A percentile compares a stretch with the other conserved stretches of the same genome.
Conservation (phyloP, 2,888 invertebrate genomes). For the Amaurobius ferox region DNA sequence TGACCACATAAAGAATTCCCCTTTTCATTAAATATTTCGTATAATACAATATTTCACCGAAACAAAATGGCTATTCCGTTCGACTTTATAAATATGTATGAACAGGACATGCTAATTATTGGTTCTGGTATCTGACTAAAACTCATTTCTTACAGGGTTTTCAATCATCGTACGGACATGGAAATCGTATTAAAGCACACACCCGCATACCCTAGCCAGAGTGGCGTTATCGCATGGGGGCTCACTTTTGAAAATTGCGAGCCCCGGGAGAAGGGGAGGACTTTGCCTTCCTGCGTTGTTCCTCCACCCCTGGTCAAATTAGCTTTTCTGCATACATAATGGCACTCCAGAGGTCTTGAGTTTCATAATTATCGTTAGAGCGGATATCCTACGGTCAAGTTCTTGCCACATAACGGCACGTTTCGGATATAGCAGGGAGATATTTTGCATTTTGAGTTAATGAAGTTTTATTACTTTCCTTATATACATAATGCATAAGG, state of each 20-base stretch:
- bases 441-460: too few relatives aligned
- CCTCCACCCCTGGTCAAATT: conserved; percentile 29
- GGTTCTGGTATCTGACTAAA: background rate
- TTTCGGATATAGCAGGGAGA: too few relatives aligned
- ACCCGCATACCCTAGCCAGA: too few relatives aligned
- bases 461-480: too few relatives aligned
- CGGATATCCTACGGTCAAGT: background rate
- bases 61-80: too few relatives aligned
- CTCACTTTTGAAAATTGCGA: background rate
- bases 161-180: conserved; percentile 1
- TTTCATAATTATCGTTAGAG: conserved; percentile 6
- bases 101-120: too few relatives aligned
- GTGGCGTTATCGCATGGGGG: background rate
- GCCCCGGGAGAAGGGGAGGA: background rate
- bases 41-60: too few relatives aligned
- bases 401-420: background rate
- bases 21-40: too few relatives aligned
- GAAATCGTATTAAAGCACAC: background rate
- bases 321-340: conserved; percentile 39
- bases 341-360: background rate
- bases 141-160: background rate
- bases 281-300: background rate
- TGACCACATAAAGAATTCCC: too few relatives aligned
- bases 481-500: too few relatives aligned
- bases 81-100: too few relatives aligned